phyloP scores from a whole-genome alignment of 1,140 invertebrate genomes.

The Drosophila athabasca region DNA sequence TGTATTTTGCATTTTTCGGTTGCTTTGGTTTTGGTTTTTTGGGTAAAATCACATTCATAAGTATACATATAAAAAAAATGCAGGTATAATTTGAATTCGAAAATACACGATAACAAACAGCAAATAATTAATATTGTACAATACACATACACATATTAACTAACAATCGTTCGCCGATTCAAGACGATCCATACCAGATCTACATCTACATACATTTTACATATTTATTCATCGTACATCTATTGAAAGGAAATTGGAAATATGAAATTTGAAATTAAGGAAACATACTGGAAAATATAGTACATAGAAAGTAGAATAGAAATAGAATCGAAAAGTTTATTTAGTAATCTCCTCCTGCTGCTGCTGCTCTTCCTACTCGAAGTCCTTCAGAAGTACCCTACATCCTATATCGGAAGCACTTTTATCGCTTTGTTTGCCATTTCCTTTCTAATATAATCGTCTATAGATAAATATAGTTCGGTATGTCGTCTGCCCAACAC shows the following conservation, averaged over 20 bases:
- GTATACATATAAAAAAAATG: slow-evolving; percentile 58
- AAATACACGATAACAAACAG: slow-evolving; percentile 76
- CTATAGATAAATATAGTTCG: slow-evolving; percentile 32
- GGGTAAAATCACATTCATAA: slow-evolving; percentile 60
- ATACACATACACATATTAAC: slow-evolving; percentile 56
- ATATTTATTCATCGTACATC: slow-evolving; percentile 18
- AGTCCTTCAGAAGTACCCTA: slow-evolving; percentile 59
- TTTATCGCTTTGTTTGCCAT: slow-evolving; percentile 77
- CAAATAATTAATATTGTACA: slow-evolving; percentile 63
- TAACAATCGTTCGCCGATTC: slow-evolving; percentile 17
- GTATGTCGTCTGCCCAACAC: slow-evolving; percentile 2
- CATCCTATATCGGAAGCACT: slow-evolving; percentile 75
- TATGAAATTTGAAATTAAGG: slow-evolving; percentile 3
- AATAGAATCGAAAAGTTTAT: not conserved
- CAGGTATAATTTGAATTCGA: slow-evolving; percentile 71
- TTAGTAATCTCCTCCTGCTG: slow-evolving; percentile 31
- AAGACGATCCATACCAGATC: slow-evolving; percentile 23
- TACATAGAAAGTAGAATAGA: not conserved
- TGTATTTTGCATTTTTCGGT: no score
- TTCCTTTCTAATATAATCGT: slow-evolving; percentile 57
- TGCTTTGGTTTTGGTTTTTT: slow-evolving; percentile 11
- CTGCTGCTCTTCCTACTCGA: slow-evolving; percentile 21
- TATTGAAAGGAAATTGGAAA: slow-evolving; percentile 24
- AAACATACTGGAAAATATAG: not conserved
- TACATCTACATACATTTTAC: slow-evolving; percentile 18